Evolutionary conservation across 1,140 invertebrate genomes (phyloP), one percentile per base, ranked within the genome.

Genomic region (Sinella curviseta): DNA sequence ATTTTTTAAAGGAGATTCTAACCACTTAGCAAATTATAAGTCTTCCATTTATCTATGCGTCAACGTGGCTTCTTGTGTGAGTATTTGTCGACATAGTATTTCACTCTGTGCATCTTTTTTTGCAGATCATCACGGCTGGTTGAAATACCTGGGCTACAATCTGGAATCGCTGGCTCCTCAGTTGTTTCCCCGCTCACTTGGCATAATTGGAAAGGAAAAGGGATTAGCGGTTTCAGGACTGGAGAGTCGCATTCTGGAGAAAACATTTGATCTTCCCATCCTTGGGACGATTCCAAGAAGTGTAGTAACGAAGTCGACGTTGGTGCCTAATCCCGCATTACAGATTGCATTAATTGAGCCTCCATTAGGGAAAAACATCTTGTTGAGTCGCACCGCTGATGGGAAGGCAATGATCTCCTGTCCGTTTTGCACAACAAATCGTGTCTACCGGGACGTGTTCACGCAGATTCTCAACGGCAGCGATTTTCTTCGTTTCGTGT

Each of bases 381-480:
- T 97, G 0, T 91, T 97, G 0, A 96, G 95, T 0, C 90, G 93
- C 54, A 92, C 92, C 3, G 87, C 89, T 1, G 92, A 93, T 30
- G 93, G 93, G 0, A 92, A 93, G 83, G 95, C 94, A 0, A 92
- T 95, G 1, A 92, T 89, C 33, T 93, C 94, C 82, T 94, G 95
- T 0, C 94, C 94, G 8, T 81, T 82, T 65, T 82, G 81, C 70
- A 93, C 93, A 0, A 94, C 95, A 0, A 95, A 95, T 86, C 90
- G 94, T 20, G 95, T 96, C 82, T 94, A 95, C 83, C 89, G 92
- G n/a, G 95, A 97, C 86, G 95, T 97, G 0, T 95, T 97, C 84
- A 96, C 94, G 0, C 95, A 95, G 0, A 94, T 99, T 0, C 95
- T 99, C 85, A 98, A 98, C 86, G 91, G 94, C 78, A 96, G 96